A percentile compares a stretch with the other conserved stretches of the same genome.
phyloP scores from a whole-genome alignment of 1,140 invertebrate species.

The Drosophila kikkawai region DNA sequence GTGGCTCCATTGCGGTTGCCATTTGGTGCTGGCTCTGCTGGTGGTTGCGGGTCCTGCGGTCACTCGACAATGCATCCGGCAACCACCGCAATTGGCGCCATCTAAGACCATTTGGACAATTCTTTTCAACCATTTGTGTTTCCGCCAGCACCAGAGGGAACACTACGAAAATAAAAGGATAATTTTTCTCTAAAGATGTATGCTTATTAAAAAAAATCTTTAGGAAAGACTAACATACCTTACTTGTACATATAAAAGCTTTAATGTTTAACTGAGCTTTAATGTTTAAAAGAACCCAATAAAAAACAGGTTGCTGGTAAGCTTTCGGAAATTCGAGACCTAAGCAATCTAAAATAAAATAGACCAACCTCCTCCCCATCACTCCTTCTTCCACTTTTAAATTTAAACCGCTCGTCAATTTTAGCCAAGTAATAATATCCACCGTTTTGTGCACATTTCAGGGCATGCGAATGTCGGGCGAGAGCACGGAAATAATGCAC shows the following conservation, averaged over 20 bases:
- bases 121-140: constrained; percentile 16
- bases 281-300: no score
- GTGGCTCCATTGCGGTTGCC: constrained; percentile 44
- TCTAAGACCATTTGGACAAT: constrained; percentile 21
- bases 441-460: constrained; percentile 37
- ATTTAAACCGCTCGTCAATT: constrained; percentile 10
- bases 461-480: constrained; percentile 85
- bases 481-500: constrained; percentile 85
- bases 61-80: constrained; percentile 34
- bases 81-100: constrained; percentile 32
- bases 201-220: not conserved
- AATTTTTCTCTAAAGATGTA: not conserved
- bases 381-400: not conserved
- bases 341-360: constrained; percentile 1
- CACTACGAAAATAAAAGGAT: no score
- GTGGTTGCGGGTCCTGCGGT: constrained; percentile 35
- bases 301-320: not conserved
- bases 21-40: constrained; percentile 41
- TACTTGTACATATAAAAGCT: no score
- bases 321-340: not conserved
- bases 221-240: no score
- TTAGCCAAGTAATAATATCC: constrained; percentile 23
- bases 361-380: not conserved
- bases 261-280: not conserved
- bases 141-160: not conserved